Evolutionary conservation across 2,888 invertebrate genomes (phyloP).

Genomic region (Agrochola circellaris): DNA sequence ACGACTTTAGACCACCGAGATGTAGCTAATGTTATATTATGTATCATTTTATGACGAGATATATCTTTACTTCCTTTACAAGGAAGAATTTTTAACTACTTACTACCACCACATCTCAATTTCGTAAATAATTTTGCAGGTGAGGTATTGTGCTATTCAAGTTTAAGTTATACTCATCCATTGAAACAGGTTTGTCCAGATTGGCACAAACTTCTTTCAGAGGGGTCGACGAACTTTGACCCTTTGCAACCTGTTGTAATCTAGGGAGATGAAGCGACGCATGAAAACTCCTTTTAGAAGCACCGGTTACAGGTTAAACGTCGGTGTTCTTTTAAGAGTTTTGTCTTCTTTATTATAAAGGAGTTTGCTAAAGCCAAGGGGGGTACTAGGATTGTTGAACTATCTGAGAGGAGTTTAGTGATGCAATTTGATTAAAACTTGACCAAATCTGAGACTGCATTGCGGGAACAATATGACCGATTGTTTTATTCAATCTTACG

Average conservation of each 20-base stretch:
- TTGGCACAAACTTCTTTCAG: slow-evolving; percentile 33
- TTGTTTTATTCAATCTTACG: not conserved
- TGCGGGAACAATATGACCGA: not conserved
- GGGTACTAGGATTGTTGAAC: not conserved
- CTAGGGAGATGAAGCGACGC: slow-evolving; percentile 38
- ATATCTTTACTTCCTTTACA: slow-evolving; percentile 24
- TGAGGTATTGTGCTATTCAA: slow-evolving; percentile 28
- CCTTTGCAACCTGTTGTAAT: slow-evolving; percentile 44
- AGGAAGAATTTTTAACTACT: slow-evolving; percentile 9
- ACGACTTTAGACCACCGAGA: slow-evolving; percentile 58
- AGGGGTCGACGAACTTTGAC: slow-evolving; percentile 42
- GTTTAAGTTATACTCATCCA: slow-evolving; percentile 5
- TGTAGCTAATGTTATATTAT: slow-evolving; percentile 47
- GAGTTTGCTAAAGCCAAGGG: not conserved
- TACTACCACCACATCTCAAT: not conserved
- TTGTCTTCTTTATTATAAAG: not conserved
- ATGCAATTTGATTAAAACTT: slow-evolving; percentile 13
- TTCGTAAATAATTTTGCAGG: slow-evolving; percentile 19
- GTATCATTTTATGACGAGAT: slow-evolving; percentile 28
- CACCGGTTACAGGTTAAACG: slow-evolving; percentile 9
- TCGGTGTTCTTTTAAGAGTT: not conserved
- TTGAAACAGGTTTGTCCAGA: slow-evolving; percentile 43
- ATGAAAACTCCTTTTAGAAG: slow-evolving; percentile 37
- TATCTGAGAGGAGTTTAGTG: not conserved
- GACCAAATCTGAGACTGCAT: not conserved